Evolutionary conservation across 2,797 vertebrate genomes (phyloP), one percentile per base, ranked within the genome.

Genomic region (Myotis pilosus): DNA sequence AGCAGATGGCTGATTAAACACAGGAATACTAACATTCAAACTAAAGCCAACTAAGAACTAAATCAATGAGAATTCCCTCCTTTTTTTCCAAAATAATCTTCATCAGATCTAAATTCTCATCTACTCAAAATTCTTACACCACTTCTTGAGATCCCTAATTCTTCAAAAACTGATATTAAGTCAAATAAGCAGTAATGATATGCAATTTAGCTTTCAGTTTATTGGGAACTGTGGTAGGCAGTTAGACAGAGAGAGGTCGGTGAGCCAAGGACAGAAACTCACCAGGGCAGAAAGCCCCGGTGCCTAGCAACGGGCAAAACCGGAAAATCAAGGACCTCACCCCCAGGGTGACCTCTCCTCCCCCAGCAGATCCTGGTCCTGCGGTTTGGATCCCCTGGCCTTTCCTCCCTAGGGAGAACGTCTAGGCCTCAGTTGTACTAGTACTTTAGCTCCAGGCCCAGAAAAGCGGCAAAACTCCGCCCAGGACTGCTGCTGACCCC

Each of bases 91-190:
- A 93, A 62, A 89, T 53, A 76, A 71, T 41, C 38, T 72, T 94
- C 38, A 88, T 44, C n/a, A 78, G 28, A 75, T 92, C 33, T 30
- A 94, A 81, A 75, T 81, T 81, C 75, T 44, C 38, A 92, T 78
- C 49, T 81, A 44, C 76, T 82, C 3, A 94, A 84, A 91, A 91
- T 89, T 90, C 66, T 75, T 89, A 86, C 3, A 28, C 55, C 66
- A 89, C 41, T 87, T 93, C 60, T 82, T n/a, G 41, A 90, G 89
- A 84, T 68, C 25, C 91, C 47, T 25, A 89, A 49, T 71, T 84
- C 78, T 92, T 92, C n/a, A 87, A 95, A 91, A 91, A 41, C 20
- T 71, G 28, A 88, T 38, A 15, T 20, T 66, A 76, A 71, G 8
- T 55, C 76, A 68, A 78, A 71, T 79, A 86, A 94, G 33, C 66